Percentiles rank a stretch among this genome's conserved stretches.
phyloP scores from a whole-genome alignment of 2,113 vertebrate species.

The Neodontobutis hainanensis region DNA sequence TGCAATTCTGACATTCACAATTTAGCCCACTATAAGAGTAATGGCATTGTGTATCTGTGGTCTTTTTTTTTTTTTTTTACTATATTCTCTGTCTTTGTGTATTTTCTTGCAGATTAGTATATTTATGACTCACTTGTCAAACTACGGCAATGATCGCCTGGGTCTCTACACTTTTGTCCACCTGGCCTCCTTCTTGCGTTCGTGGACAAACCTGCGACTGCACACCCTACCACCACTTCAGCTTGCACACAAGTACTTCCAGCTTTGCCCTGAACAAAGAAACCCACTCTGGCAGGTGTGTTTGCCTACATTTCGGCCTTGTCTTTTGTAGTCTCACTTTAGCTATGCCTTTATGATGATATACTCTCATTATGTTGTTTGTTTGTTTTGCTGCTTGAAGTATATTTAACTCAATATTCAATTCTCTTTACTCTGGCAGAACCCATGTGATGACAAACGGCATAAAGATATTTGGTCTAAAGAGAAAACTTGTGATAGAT shows the following conservation, averaged over 20 bases:
- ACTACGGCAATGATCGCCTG: constrained; percentile 96
- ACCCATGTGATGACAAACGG: constrained; percentile 95
- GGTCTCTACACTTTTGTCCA: constrained; percentile 95
- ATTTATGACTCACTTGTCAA: constrained; percentile 98
- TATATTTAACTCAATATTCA: constrained; percentile 10
- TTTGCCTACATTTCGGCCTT: constrained; percentile 29
- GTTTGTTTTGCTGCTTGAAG: neutral
- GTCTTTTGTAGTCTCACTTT: constrained; percentile 14
- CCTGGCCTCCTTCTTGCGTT: constrained; percentile 90
- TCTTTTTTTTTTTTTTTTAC: neutral
- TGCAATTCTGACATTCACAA: constrained; percentile 46
- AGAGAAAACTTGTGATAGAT: constrained; percentile 96
- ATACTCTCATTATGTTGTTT: constrained; percentile 8
- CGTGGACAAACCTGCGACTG: constrained; percentile 92
- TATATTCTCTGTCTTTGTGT: constrained; percentile 6
- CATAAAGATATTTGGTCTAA: constrained; percentile 99
- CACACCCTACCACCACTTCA: constrained; percentile 90
- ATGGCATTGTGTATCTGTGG: neutral
- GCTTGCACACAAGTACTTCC: constrained; percentile 93
- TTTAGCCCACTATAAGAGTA: constrained; percentile 34
- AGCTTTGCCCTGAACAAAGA: constrained; percentile 93
- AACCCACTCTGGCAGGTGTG: constrained; percentile 95
- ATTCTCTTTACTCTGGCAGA: constrained; percentile 74
- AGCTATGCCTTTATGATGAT: constrained; percentile 5
- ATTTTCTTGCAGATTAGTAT: constrained; percentile 86